These are phyloP conservation scores for Scalopus aquaticus DNA, from an alignment of 2,113 vertebrate species.

Conservation along the genomic window DNA sequence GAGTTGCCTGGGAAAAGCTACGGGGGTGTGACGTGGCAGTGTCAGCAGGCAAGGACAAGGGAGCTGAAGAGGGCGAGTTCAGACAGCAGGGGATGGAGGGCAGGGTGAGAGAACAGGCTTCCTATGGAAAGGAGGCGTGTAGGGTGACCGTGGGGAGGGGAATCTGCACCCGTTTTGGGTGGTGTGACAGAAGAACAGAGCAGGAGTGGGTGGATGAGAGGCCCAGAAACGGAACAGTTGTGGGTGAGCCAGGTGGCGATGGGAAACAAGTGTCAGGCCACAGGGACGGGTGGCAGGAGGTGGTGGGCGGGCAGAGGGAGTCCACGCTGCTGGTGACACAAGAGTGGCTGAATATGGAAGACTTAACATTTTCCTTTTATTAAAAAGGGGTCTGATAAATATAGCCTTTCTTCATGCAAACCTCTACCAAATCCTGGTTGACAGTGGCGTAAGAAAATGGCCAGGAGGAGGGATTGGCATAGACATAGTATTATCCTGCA, in stretches of 20 bases:
- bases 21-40: neutral
- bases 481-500: neutral
- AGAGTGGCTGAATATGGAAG: constrained; percentile 28
- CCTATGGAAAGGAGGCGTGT: neutral
- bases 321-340: constrained; percentile 20
- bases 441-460: neutral
- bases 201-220: constrained; percentile 55
- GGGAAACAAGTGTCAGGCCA: constrained; percentile 61
- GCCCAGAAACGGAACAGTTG: constrained; percentile 64
- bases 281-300: constrained; percentile 20
- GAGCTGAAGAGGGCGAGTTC: neutral
- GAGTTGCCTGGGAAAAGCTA: too few species aligned
- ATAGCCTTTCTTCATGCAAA: neutral
- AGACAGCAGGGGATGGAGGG: neutral
- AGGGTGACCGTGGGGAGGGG: neutral
- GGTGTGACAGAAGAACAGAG: constrained; percentile 58
- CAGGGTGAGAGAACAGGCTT: neutral
- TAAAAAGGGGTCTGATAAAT: constrained; percentile 42
- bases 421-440: constrained; percentile 3
- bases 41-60: neutral
- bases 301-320: constrained; percentile 40
- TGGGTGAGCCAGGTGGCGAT: constrained; percentile 58
- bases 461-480: neutral
- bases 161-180: neutral
- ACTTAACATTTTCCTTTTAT: neutral